Evolutionary conservation across 2,113 vertebrate genomes (phyloP).

Genomic region (Grallaria varia): DNA sequence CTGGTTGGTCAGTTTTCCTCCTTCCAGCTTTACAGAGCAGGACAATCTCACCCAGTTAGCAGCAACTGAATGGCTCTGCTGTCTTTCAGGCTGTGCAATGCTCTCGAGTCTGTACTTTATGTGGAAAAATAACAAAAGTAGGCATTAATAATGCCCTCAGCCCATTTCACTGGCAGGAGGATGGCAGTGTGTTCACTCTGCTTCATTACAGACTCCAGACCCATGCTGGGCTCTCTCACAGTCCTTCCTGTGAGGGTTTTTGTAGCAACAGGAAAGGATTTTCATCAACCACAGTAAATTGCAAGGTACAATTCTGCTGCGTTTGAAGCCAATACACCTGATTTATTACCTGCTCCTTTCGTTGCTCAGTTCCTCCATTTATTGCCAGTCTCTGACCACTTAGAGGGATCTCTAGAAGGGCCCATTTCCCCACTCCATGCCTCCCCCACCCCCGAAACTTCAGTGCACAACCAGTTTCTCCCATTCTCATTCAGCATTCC

Average conservation of each 20-base stretch:
- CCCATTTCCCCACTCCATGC: neutral
- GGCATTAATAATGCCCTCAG: neutral
- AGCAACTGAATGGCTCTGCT: neutral
- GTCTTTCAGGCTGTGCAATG: neutral
- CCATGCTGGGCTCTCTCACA: neutral
- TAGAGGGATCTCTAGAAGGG: neutral
- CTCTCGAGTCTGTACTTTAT: neutral
- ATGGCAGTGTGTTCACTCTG: neutral
- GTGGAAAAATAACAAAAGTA: neutral
- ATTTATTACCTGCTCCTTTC: neutral
- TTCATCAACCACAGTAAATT: neutral
- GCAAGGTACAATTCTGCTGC: neutral
- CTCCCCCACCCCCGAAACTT: neutral
- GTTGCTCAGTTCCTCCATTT: neutral
- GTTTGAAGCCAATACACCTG: neutral
- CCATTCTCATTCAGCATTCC: slow-evolving; percentile 30
- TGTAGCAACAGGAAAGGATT: slow-evolving; percentile 1
- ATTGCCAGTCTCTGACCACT: neutral
- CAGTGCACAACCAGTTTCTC: neutral
- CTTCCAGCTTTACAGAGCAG: neutral
- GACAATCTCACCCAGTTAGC: neutral
- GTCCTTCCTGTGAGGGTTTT: neutral
- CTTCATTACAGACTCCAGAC: neutral
- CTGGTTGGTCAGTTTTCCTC: neutral
- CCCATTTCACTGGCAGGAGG: neutral